Evolutionary conservation across 2,888 invertebrate genomes (phyloP).

Genomic region (Smittia sp.): DNA sequence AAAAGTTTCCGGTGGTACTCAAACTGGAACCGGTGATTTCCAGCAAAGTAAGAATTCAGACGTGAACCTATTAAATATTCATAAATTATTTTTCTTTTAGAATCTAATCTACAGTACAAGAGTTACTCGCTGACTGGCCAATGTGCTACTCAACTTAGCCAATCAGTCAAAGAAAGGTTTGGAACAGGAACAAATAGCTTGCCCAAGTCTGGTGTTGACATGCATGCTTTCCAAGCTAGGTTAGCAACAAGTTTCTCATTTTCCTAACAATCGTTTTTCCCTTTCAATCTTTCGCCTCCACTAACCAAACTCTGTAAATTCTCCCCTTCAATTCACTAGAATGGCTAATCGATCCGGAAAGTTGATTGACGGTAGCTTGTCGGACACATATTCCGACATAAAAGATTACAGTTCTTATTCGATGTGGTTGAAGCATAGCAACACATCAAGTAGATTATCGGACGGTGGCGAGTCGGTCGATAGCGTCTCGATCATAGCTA

Average conservation of each 20-base stretch:
- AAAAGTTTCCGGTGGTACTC: constrained; percentile 87
- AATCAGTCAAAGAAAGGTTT: constrained; percentile 78
- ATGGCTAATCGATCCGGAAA: constrained; percentile 56
- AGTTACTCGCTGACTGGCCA: constrained; percentile 82
- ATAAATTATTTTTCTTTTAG: constrained; percentile 50
- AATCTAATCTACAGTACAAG: constrained; percentile 73
- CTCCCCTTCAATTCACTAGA: constrained; percentile 49
- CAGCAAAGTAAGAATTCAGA: constrained; percentile 59
- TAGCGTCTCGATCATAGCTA: constrained; percentile 67
- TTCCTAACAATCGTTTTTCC: not conserved
- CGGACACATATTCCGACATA: constrained; percentile 73
- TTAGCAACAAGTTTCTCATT: constrained; percentile 19
- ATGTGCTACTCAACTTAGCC: constrained; percentile 80
- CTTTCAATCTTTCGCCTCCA: constrained; percentile 44
- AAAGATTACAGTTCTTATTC: constrained; percentile 79
- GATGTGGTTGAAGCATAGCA: constrained; percentile 85
- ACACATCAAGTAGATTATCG: constrained; percentile 73
- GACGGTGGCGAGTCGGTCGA: constrained; percentile 92
- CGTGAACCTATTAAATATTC: constrained; percentile 41
- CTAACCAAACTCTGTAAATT: not conserved
- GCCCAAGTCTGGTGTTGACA: constrained; percentile 69
- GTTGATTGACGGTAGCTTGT: constrained; percentile 75
- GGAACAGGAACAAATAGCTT: constrained; percentile 82
- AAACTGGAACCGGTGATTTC: constrained; percentile 77
- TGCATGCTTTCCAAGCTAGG: constrained; percentile 60